A percentile compares a stretch with the other conserved stretches of the same genome.
Conservation (phyloP, 2,888 invertebrate genomes). For the Zygaena filipendulae region DNA sequence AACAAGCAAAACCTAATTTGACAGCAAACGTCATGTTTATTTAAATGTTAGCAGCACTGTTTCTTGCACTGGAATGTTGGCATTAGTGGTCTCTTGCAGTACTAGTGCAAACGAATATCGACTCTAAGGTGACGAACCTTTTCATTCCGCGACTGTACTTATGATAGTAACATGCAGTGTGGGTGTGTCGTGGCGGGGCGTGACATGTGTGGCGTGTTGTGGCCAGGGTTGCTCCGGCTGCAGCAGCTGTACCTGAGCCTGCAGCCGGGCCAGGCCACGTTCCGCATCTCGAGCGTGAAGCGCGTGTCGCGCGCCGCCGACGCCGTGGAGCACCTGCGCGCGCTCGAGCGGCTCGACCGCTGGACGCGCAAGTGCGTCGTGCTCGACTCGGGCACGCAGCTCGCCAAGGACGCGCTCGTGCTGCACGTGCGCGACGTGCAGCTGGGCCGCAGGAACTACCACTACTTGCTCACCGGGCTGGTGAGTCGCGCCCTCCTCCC, state of each 20-base stretch:
- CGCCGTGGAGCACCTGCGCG: conserved; percentile 83
- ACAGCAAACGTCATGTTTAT: no score
- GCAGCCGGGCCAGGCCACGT: conserved; percentile 82
- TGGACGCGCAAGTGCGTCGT: conserved; percentile 90
- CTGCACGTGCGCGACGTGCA: conserved; percentile 87
- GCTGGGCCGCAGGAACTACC: conserved; percentile 89
- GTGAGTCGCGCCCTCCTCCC: no score
- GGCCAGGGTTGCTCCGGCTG: conserved; percentile 86
- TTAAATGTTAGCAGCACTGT: no score
- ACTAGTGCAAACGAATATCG: no score
- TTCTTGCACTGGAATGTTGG: no score
- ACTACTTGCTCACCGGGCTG: conserved; percentile 90
- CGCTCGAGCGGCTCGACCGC: conserved; percentile 82
- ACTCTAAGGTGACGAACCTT: no score
- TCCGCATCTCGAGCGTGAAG: conserved; percentile 88
- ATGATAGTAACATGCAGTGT: no score
- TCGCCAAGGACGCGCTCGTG: conserved; percentile 88
- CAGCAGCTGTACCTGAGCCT: conserved; percentile 93
- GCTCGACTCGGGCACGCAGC: conserved; percentile 85
- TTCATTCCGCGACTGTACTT: no score
- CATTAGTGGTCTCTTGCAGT: no score
- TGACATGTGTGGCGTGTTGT: no score
- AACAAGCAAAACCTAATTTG: no score
- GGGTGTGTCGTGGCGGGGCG: no score
- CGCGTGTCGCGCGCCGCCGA: conserved; percentile 85